Evolutionary conservation across 2,888 invertebrate species (phyloP), one percentile per base, ranked within the genome.

Genomic region (Watsonalla binaria): DNA sequence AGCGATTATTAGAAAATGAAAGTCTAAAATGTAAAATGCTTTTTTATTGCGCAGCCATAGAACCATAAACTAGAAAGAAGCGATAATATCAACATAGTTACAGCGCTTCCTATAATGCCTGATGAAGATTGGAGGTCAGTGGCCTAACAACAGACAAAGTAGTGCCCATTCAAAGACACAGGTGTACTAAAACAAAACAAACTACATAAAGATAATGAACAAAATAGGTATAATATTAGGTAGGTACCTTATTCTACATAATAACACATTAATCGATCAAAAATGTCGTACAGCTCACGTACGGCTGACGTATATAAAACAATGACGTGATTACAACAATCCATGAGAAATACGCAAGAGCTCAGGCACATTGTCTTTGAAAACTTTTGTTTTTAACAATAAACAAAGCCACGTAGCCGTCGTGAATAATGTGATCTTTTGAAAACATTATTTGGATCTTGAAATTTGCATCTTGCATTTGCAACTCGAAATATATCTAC

Each of bases 21-120:
- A 70, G 68, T 54, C 11, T 9, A 24, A 51, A 59, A 62, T 68
- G 68, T 68, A 53, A 62, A 54, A 55, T 61, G 65, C 9, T 34
- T 59, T 66, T 66, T 56, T 59, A 54, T 52, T 52, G 5, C 34
- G 46, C n/a, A 37, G 9, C 42, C 54, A 55, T 49, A 51, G 46
- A 34, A 57, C 62, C 62, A 64, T 64, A 62, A 42, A 42, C 8
- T 11, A 5, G 11, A 24, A 24, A 4, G 24, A 24, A 24, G 24
- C 1, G 24, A 24, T 24, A 24, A 24, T 24, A 37, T 37, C 37
- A 37, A 37, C 37, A 37, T 37, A 24, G 24, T 24, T 24, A 24
- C 24, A 24, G 24, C 24, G 24, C 24, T 24, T 24, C 24, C 42
- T 46, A 33, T 51, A 55, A 52, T 45, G 53, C 54, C 33, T 51